phyloP scores from a whole-genome alignment of 1,140 invertebrate genomes.

The Magallana ariakensis region DNA sequence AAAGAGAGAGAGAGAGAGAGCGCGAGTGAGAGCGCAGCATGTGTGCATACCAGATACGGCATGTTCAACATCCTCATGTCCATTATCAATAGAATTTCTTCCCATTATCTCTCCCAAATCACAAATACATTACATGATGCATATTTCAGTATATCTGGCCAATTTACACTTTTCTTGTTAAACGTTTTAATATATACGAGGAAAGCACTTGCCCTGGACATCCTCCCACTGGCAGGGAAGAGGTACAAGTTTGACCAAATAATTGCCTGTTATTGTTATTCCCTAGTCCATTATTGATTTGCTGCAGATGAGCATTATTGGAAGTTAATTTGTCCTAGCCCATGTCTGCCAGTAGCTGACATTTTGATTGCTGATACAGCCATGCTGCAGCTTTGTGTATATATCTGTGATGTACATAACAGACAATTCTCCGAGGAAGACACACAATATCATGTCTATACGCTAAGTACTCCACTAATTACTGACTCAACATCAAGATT shows the following conservation, averaged over 20 bases:
- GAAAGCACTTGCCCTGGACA: not conserved
- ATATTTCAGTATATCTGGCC: too few relatives aligned
- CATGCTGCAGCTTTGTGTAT: too few relatives aligned
- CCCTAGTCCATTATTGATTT: constrained; percentile 4
- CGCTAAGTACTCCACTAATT: too few relatives aligned
- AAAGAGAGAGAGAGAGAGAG: too few relatives aligned
- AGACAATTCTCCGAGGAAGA: too few relatives aligned
- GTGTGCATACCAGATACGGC: not conserved
- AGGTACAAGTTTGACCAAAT: not conserved
- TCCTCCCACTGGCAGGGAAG: not conserved
- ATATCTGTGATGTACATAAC: too few relatives aligned
- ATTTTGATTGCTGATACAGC: too few relatives aligned
- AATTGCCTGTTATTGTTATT: not conserved
- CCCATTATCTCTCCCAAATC: not conserved
- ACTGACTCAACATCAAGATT: too few relatives aligned
- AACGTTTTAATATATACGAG: not conserved
- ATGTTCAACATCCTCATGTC: not conserved
- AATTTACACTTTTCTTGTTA: too few relatives aligned
- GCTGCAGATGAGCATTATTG: constrained; percentile 1
- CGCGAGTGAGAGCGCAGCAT: not conserved
- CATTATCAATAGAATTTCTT: not conserved
- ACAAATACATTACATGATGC: too few relatives aligned
- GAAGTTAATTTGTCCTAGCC: constrained; percentile 19
- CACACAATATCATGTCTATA: too few relatives aligned
- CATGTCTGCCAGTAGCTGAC: not conserved